Evolutionary conservation across 2,888 invertebrate species (phyloP), one percentile per base, ranked within the genome.

Genomic region (Lithosia quadra): DNA sequence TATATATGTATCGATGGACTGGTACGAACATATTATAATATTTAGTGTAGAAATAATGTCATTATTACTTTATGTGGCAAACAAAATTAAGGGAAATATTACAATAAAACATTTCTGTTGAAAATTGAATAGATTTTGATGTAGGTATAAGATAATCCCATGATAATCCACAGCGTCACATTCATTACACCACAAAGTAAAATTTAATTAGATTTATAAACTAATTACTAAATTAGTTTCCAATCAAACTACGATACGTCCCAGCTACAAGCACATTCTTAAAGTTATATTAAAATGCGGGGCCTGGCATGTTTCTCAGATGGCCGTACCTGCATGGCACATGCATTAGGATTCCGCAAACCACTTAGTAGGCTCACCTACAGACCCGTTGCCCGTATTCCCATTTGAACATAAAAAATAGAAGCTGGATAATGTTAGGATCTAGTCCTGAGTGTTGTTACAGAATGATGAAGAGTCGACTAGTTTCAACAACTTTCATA

Each of bases 381-480:
- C 91, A 95, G 92, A 95, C 95, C 95, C 88, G 91, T 92, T 95
- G 94, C 94, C 94, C 95, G 94, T 94, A 94, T 95, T 95, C 91
- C 87, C 88, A 90, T 90, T 88, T 88, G 86, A 85, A 82, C 80
- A 90, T 92, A 94, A 94, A 94, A 94, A 95, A 92, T 92, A 92
- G 90, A 92, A 78, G 89, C 88, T 90, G 88, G 85, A 86, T 91
- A 90, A 91, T 92, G 90, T 92, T 91, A 90, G 92, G 89, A 92
- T 91, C 93, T 93, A 93, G 90, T 88, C 86, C 63, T 80, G 81
- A 75, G 77, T 69, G 61, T 13, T 74, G 67, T 76, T 82, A 71
- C 57, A 57, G 76, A 86, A 88, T 82, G 71, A 56, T 13, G 69
- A 90, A 69, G 92, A 93, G 90, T 73, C 39, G 87, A 66, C 53